Evolutionary conservation across 2,797 vertebrate species (phyloP), one percentile per base, ranked within the genome.

Genomic region (Hyperoplus immaculatus): DNA sequence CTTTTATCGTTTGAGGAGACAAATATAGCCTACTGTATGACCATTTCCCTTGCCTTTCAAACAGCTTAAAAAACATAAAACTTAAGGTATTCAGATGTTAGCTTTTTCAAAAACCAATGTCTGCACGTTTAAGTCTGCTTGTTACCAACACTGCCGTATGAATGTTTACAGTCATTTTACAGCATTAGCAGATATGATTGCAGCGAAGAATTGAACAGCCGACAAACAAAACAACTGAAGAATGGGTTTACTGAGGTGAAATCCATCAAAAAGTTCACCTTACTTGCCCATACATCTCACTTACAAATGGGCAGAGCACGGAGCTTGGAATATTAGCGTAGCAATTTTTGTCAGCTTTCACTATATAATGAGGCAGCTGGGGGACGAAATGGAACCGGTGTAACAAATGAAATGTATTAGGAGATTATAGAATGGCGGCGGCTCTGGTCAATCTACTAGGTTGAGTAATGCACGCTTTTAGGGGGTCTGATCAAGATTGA

Each of bases 381-480:
- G 29, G 72, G 79, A 74, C 63, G 75, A 73, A 78, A 69, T 74
- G 86, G 86, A 83, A 74, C n/a, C 41, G 29, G 46, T 47, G n/a
- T 72, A 80, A 81, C 75, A 84, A 83, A 89, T 88, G 72, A 82
- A 82, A 88, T 76, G 72, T 82, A 87, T 85, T 80, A 80, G 58
- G 29, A 71, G 82, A 80, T 86, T 75, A 88, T 79, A 63, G 80
- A 81, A 75, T 46, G 62, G 77, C 49, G 0, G 43, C 67, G 5
- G 64, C 36, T 16, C 55, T 39, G 75, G 80, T 73, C 80, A 82
- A 29, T 85, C 68, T 55, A 50, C 77, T 38, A 42, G 29, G 69
- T 67, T 79, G 80, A 82, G 57, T 67, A 77, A 83, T 85, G 72
- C 63, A 62, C 80, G 76, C 72, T 67, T 89, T 86, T 77, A 82